Evolutionary conservation across 2,113 vertebrate genomes (phyloP).

Genomic region (Shinisaurus crocodilurus): DNA sequence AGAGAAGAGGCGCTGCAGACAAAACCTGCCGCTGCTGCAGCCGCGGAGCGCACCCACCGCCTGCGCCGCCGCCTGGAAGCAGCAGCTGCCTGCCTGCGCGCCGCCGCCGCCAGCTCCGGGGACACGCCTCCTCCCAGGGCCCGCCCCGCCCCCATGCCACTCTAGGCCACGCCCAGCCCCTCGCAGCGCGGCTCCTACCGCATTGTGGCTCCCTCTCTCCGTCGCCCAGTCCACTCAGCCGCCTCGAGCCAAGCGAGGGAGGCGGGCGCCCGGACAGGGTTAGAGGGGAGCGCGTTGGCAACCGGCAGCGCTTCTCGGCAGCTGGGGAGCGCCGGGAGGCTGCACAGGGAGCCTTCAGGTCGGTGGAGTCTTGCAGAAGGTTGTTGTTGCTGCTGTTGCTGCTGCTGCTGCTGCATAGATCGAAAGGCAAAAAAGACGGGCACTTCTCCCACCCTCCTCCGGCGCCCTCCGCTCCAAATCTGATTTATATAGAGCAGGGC

Average conservation of each 20-base stretch:
- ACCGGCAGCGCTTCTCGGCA: not conserved
- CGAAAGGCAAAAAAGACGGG: not conserved
- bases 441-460: not conserved
- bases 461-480: not conserved
- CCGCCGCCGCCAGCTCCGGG: not conserved
- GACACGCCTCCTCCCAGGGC: not conserved
- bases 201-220: not conserved
- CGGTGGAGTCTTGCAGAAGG: not conserved
- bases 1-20: conserved; percentile 36
- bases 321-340: not conserved
- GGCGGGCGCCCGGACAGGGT: not conserved
- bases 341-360: not conserved
- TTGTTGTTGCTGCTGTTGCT: not conserved
- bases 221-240: not conserved
- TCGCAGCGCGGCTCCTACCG: not conserved
- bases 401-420: not conserved
- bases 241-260: conserved; percentile 48
- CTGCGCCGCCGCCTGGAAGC: conserved; percentile 48
- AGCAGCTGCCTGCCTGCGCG: conserved; percentile 29
- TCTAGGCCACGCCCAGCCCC: not conserved
- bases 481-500: no score
- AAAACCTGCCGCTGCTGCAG: conserved; percentile 22
- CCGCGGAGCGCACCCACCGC: conserved; percentile 55
- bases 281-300: accelerated
- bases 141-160: not conserved